These are phyloP conservation scores for Ceratosolen fusciceps DNA, from an alignment of 1,140 invertebrate species.

Conservation along the genomic window DNA sequence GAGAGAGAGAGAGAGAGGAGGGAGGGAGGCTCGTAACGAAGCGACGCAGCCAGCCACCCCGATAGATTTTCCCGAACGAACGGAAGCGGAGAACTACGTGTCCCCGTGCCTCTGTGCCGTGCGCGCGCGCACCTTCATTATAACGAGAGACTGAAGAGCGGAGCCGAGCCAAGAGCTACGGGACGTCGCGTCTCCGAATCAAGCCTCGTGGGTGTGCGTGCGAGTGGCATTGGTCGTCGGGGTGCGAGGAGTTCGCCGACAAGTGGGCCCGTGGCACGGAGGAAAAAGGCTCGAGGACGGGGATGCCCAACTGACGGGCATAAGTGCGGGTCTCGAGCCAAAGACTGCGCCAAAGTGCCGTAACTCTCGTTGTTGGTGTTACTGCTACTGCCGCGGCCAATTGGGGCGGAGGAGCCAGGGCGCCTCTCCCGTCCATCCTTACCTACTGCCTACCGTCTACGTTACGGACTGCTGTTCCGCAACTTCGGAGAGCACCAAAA, in stretches of 20 bases:
- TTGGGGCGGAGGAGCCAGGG: background rate
- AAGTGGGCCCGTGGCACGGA: background rate
- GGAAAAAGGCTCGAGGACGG: background rate
- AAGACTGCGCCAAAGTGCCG: background rate
- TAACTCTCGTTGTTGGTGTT: background rate
- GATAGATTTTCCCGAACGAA: conserved; percentile 10
- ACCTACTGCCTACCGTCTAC: background rate
- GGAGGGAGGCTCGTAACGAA: background rate
- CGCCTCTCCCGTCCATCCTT: background rate
- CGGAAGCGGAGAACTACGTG: background rate
- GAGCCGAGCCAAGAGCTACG: background rate
- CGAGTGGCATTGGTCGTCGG: background rate
- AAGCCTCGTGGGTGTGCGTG: conserved; percentile 22
- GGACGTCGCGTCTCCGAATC: background rate
- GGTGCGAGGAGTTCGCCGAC: background rate
- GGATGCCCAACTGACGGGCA: background rate
- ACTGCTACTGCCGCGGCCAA: background rate
- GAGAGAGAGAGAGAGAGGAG: no score
- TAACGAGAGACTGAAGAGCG: background rate
- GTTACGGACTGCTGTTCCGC: background rate
- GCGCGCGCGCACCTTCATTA: background rate
- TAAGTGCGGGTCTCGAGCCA: background rate
- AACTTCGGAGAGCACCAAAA: background rate
- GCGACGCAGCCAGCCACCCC: background rate
- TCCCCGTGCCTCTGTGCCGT: background rate